A percentile compares a stretch with the other conserved stretches of the same genome.
Evolutionary conservation across 2,888 invertebrate species (phyloP).

Genomic region (Euplexia lucipara): DNA sequence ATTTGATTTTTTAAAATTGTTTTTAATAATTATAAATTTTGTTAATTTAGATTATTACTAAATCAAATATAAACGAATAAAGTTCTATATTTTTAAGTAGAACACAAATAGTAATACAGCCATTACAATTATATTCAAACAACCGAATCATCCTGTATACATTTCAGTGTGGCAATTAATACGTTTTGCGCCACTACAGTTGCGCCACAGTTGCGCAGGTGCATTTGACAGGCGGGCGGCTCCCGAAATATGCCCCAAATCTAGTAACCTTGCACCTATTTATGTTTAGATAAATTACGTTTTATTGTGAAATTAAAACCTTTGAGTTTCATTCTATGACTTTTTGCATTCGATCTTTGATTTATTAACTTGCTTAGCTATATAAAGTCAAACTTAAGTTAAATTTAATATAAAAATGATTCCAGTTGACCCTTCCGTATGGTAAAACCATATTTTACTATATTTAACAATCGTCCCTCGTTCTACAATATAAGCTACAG

Average conservation of each 20-base stretch:
- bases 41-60: neutral
- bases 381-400: too few relatives aligned
- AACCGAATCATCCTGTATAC: constrained; percentile 67
- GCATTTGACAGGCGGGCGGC: constrained; percentile 70
- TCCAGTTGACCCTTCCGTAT: too few relatives aligned
- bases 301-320: constrained; percentile 21
- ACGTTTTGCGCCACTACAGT: constrained; percentile 72
- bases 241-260: constrained; percentile 68
- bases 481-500: too few relatives aligned
- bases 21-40: too few relatives aligned
- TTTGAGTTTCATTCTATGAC: constrained; percentile 1
- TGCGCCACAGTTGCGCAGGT: constrained; percentile 70
- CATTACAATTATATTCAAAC: neutral
- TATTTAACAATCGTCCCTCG: too few relatives aligned
- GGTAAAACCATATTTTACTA: too few relatives aligned
- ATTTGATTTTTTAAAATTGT: neutral
- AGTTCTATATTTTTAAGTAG: neutral
- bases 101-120: neutral
- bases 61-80: neutral
- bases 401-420: too few relatives aligned
- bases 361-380: too few relatives aligned
- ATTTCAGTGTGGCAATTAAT: constrained; percentile 77
- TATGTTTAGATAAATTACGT: constrained; percentile 1
- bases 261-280: constrained; percentile 58
- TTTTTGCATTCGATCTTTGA: too few relatives aligned